These are phyloP conservation scores for Cybosia mesomella DNA, from an alignment of 2,888 invertebrate species.

Conservation along the genomic window DNA sequence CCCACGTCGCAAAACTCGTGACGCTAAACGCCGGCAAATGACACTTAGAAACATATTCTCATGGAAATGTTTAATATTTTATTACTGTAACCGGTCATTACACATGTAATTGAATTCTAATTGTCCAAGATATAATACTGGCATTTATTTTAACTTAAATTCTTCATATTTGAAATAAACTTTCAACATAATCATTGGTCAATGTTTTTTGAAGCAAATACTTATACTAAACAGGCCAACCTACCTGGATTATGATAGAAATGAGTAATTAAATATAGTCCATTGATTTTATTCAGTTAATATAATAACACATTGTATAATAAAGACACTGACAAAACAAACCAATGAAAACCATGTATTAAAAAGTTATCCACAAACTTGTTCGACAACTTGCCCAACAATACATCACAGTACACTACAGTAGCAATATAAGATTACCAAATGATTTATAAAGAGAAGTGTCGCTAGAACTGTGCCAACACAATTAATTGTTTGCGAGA, in stretches of 20 bases:
- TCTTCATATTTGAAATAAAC: background rate
- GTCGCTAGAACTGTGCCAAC: conserved; percentile 57
- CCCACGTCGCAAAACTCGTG: conserved; percentile 40
- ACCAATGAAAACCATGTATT: background rate
- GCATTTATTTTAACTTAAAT: background rate
- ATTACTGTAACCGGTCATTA: conserved; percentile 14
- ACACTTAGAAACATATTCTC: conserved; percentile 37
- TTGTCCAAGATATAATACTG: background rate
- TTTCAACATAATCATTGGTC: background rate
- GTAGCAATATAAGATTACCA: conserved; percentile 69
- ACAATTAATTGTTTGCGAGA: conserved; percentile 69
- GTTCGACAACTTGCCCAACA: conserved; percentile 5
- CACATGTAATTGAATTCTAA: conserved; percentile 24
- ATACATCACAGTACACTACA: conserved; percentile 51
- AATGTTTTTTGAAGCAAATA: no score
- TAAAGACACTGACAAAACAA: background rate
- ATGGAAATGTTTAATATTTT: conserved; percentile 23
- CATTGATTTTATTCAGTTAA: no score
- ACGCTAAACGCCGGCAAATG: conserved; percentile 38
- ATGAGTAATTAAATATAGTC: no score
- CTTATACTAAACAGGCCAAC: no score
- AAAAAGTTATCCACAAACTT: background rate
- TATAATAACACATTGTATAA: no score
- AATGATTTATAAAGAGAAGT: conserved; percentile 71
- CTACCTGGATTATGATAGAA: no score